These are phyloP conservation scores for Emydura subglobosa DNA, from an alignment of 2,113 vertebrate species.

Conservation along the genomic window DNA sequence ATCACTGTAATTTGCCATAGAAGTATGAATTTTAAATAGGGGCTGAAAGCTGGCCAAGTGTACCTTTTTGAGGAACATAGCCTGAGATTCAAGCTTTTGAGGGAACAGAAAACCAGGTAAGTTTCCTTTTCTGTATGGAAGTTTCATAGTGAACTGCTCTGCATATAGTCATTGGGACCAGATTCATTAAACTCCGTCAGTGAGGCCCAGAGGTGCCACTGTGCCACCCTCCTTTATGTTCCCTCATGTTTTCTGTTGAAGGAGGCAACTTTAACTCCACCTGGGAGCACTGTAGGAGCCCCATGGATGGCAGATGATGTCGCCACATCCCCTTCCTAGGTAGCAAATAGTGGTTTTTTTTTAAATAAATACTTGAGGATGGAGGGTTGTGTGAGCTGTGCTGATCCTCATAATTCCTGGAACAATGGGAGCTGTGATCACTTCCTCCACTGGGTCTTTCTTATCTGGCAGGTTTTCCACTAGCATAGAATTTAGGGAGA, in stretches of 20 bases:
- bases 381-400: background rate
- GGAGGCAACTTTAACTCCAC: background rate
- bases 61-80: fast-evolving
- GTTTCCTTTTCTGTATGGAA: background rate
- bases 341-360: background rate
- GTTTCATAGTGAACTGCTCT: background rate
- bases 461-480: background rate
- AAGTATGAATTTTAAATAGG: background rate
- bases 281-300: background rate
- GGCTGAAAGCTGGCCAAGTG: background rate
- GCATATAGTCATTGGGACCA: background rate
- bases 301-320: background rate
- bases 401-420: background rate
- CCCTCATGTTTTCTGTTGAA: background rate
- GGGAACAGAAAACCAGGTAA: background rate
- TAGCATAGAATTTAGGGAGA: background rate
- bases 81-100: background rate
- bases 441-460: conserved; percentile 17
- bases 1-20: background rate
- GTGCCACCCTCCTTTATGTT: background rate
- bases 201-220: fast-evolving
- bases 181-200: conserved; percentile 7
- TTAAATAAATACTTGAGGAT: background rate
- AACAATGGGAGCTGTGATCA: background rate
- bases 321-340: background rate